Evolutionary conservation across 2,888 invertebrate species (phyloP).

Genomic region (Brenthis ino): DNA sequence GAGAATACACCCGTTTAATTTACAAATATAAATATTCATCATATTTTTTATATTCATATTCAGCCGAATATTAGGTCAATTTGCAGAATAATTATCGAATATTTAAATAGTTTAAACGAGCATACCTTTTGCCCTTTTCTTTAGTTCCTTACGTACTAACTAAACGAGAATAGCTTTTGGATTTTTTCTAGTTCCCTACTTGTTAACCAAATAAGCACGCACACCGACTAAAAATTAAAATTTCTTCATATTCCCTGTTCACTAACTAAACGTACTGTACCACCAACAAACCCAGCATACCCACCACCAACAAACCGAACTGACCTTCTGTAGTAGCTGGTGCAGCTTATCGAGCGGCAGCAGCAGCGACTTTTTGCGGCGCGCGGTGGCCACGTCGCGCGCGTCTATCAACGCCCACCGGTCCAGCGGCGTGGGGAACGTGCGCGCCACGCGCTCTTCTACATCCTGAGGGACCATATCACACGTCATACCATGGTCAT

Average conservation of each 20-base stretch:
- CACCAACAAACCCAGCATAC: no score
- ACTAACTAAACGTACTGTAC: no score
- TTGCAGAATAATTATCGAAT: neutral
- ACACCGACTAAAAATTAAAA: no score
- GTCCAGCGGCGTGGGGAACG: conserved; percentile 97
- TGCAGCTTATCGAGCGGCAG: conserved; percentile 96
- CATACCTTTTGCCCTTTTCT: no score
- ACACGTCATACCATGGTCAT: no score
- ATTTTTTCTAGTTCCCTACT: no score
- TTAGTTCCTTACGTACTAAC: no score
- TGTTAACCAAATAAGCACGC: no score
- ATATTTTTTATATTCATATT: neutral
- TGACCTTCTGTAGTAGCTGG: conserved; percentile 84
- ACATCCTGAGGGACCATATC: conserved; percentile 85
- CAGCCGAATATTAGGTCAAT: neutral
- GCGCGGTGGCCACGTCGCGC: conserved; percentile 90
- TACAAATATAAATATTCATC: neutral
- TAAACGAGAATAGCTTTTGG: no score
- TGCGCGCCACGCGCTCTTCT: conserved; percentile 94
- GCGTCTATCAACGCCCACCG: conserved; percentile 96
- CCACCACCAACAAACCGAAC: no score
- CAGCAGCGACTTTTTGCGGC: conserved; percentile 89
- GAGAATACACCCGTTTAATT: conserved; percentile 35
- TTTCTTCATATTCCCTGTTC: no score
- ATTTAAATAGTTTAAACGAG: no score